Conservation (phyloP, 2,888 invertebrate species). For the Pristionchus fissidentatus region DNA sequence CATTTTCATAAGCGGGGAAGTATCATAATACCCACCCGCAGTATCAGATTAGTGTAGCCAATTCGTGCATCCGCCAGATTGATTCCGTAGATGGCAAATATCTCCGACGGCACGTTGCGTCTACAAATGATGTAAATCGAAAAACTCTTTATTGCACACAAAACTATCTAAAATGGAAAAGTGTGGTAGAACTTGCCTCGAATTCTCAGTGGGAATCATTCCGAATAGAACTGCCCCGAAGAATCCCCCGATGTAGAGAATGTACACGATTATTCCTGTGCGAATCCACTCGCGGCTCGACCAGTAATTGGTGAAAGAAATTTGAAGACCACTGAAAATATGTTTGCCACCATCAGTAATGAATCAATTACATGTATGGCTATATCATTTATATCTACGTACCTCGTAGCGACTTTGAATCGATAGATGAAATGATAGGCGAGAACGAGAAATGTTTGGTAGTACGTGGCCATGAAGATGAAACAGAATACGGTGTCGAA, state of each 20-base stretch:
- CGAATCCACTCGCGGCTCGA: background rate
- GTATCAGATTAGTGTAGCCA: background rate
- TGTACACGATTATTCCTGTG: background rate
- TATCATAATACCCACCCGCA: background rate
- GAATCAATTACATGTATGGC: too few species aligned
- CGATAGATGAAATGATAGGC: constrained; percentile 32
- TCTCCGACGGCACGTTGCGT: background rate
- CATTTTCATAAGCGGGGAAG: background rate
- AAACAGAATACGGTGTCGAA: background rate
- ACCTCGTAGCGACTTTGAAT: background rate
- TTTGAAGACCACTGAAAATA: background rate
- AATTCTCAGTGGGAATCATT: background rate
- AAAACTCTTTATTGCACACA: too few species aligned
- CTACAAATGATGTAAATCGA: background rate
- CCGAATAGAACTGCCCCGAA: background rate
- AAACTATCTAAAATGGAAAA: too few species aligned
- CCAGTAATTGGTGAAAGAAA: background rate
- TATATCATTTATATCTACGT: too few species aligned
- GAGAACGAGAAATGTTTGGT: constrained; percentile 25
- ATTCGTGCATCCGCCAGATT: background rate
- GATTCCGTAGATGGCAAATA: background rate
- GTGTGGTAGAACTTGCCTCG: too few species aligned
- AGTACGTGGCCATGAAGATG: background rate
- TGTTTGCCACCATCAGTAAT: background rate
- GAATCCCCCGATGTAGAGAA: background rate